Percentiles rank a stretch among this genome's conserved stretches.
Conservation (phyloP, 2,113 vertebrate species). For the Actenoides lindsayi region DNA sequence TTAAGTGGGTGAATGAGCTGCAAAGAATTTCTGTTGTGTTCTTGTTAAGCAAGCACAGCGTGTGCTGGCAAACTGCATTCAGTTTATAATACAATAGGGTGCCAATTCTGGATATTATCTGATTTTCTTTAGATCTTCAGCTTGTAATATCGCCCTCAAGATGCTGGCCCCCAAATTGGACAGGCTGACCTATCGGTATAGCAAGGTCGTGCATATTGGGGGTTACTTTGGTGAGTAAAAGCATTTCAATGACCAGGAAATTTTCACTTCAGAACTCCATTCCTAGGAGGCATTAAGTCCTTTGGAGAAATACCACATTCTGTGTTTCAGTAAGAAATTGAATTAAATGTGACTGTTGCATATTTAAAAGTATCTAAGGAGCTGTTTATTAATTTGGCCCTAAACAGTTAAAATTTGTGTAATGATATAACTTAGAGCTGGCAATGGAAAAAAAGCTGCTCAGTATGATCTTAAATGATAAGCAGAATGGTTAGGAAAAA, state of each 20-base stretch:
- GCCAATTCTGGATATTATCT: neutral
- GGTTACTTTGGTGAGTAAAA: conserved; percentile 78
- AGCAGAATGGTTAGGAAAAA: neutral
- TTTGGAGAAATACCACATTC: neutral
- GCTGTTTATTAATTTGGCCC: neutral
- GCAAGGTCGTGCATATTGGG: conserved; percentile 73
- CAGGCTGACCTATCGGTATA: conserved; percentile 75
- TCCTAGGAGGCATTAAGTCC: neutral
- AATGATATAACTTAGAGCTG: neutral
- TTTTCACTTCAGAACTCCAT: neutral
- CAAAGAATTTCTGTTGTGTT: neutral
- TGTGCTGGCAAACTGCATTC: neutral
- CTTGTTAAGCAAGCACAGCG: neutral
- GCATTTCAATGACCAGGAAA: neutral
- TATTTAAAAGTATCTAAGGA: neutral
- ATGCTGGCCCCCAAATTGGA: conserved; percentile 77
- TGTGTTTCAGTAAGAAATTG: neutral
- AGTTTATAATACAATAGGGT: neutral
- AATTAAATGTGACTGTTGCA: neutral
- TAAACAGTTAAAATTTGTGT: neutral
- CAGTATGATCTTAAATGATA: neutral
- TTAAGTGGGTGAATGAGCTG: neutral
- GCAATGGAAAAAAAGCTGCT: neutral
- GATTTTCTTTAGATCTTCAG: conserved; percentile 76
- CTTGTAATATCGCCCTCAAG: conserved; percentile 82